Percentiles rank a stretch among this genome's conserved stretches.
These are phyloP conservation scores for Cheilosia scutellata DNA, from an alignment of 2,888 invertebrate genomes.

Conservation along the genomic window DNA sequence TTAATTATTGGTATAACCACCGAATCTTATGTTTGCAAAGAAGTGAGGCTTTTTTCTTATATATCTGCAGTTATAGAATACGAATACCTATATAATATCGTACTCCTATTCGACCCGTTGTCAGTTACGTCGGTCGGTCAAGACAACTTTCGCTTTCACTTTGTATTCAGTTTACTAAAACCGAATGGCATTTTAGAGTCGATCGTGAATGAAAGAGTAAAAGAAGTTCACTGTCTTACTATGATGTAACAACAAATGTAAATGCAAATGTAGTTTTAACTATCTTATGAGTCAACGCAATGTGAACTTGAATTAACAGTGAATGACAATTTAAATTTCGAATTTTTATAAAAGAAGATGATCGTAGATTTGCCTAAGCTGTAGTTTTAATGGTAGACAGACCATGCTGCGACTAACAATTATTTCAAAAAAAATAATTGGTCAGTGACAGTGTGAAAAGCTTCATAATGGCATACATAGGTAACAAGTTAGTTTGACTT, in stretches of 20 bases:
- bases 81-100: background rate
- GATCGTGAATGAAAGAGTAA: conserved; percentile 68
- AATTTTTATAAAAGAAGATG: no score
- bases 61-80: conserved; percentile 11
- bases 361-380: no score
- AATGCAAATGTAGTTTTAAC: conserved; percentile 28
- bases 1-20: conserved; percentile 13
- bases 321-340: no score
- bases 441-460: no score
- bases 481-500: no score
- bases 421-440: no score
- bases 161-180: conserved; percentile 62
- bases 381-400: no score
- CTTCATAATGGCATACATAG: no score
- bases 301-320: conserved; percentile 29
- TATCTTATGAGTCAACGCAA: conserved; percentile 1
- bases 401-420: no score
- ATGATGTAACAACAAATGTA: conserved; percentile 45
- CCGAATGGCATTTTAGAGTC: conserved; percentile 40
- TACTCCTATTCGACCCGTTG: conserved; percentile 22
- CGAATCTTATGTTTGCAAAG: background rate
- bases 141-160: conserved; percentile 83
- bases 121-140: conserved; percentile 58
- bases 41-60: conserved; percentile 1
- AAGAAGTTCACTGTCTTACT: conserved; percentile 66